Evolutionary conservation across 1,140 invertebrate species (phyloP), one percentile per base, ranked within the genome.

Genomic region (Andricus grossulariae): DNA sequence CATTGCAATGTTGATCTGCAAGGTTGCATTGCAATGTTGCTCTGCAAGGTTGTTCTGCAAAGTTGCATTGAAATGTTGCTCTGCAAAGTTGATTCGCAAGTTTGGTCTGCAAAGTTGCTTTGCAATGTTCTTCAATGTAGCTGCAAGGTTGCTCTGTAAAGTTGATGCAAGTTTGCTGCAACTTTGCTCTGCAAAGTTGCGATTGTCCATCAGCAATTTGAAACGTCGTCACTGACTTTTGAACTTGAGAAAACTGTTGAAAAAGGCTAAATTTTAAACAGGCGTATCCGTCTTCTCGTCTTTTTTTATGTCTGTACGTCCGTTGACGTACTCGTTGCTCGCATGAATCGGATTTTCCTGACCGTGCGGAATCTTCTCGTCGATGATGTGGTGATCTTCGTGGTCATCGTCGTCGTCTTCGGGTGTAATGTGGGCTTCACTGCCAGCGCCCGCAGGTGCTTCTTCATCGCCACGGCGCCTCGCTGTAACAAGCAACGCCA

Each of bases 401-500:
- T 90, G 86, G 60, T 91, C 90, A 54, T 91, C 90, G 25, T 90
- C 89, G 76, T 90, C 90, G 73, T 90, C 90, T 71, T 87, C 89
- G 5, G 89, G 90, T 74, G 91, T 90, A 81, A 91, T 92, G 84
- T 91, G 91, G 52, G 89, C 90, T 84, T 92, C 91, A 80, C 91
- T 92, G 84, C 89, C 90, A 74, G 89, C 89, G 73, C 91, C 90
- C 83, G 83, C 90, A 80, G 88, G 86, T 79, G 89, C 88, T 84
- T 92, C 91, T 89, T 92, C 91, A 80, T 92, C 91, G 84, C 89
- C 87, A 77, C 90, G 88, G 85, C 90, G 91, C 80, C 91, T 91
- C 86, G 91, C 91, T 92, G 90, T 86, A 92, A 92, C 91, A 91
- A 91, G 90, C 90, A 91, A 91, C 90, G 89, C 90, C 90, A 91